phyloP scores from a whole-genome alignment of 2,797 vertebrate genomes.

The Acanthornis magna region DNA sequence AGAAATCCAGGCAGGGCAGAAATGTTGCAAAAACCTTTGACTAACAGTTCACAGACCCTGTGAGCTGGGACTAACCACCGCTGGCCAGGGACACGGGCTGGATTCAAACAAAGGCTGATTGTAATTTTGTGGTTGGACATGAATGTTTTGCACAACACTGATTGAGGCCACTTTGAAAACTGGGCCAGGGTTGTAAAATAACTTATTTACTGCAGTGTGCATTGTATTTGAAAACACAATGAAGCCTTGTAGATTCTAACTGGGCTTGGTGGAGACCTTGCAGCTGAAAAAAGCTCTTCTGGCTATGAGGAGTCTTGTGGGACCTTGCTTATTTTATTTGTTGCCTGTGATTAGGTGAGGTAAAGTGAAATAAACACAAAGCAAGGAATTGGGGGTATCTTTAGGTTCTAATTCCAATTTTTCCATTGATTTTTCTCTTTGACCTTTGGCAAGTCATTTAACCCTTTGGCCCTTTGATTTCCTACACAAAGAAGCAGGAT shows the following conservation, averaged over 20 bases:
- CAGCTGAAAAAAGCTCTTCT: not conserved
- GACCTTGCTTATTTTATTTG: constrained; percentile 14
- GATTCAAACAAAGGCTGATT: constrained; percentile 51
- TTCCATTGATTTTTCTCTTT: constrained; percentile 12
- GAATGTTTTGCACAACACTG: constrained; percentile 62
- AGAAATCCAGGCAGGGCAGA: constrained; percentile 41
- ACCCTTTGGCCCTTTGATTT: constrained; percentile 14
- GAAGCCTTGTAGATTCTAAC: constrained; percentile 22
- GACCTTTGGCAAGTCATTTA: constrained; percentile 13
- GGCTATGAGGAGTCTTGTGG: not conserved
- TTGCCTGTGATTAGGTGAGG: constrained; percentile 1
- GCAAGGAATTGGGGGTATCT: not conserved
- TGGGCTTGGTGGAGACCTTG: not conserved
- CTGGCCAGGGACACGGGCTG: constrained; percentile 36
- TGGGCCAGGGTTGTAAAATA: constrained; percentile 58
- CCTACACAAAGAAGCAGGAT: not conserved
- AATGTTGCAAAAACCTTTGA: constrained; percentile 61
- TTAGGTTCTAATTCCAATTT: not conserved
- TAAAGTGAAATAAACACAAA: constrained; percentile 2
- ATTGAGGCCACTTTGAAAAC: constrained; percentile 66
- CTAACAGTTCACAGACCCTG: constrained; percentile 18
- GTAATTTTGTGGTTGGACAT: constrained; percentile 63
- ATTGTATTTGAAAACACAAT: constrained; percentile 46
- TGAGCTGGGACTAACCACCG: not conserved
- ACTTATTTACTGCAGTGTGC: constrained; percentile 49